These are phyloP conservation scores for Notothenia rossii DNA, from an alignment of 2,113 vertebrate genomes.

Conservation along the genomic window DNA sequence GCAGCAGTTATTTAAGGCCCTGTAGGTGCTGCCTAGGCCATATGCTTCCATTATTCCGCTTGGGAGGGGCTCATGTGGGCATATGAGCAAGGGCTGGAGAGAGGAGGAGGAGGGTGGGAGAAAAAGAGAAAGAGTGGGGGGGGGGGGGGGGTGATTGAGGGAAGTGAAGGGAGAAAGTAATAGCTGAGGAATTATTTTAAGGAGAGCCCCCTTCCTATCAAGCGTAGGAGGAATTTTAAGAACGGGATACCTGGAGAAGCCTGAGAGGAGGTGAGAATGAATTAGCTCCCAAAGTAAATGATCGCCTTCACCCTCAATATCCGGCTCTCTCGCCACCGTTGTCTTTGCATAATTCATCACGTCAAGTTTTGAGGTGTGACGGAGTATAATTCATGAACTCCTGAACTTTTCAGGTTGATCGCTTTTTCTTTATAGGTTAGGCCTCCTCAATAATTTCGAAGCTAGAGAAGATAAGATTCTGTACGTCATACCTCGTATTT, in stretches of 20 bases:
- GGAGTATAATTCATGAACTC: constrained; percentile 68
- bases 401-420: constrained; percentile 61
- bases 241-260: constrained; percentile 57
- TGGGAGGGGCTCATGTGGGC: constrained; percentile 79
- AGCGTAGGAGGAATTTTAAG: constrained; percentile 48
- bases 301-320: constrained; percentile 78
- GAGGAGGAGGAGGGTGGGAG: constrained; percentile 45
- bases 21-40: constrained; percentile 81
- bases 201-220: constrained; percentile 59
- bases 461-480: constrained; percentile 5
- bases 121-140: constrained; percentile 22
- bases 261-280: constrained; percentile 67
- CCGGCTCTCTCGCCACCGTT: constrained; percentile 63
- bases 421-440: constrained; percentile 21
- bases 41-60: constrained; percentile 83
- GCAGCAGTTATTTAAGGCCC: constrained; percentile 83
- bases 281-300: constrained; percentile 75
- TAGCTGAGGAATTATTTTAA: constrained; percentile 73
- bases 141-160: constrained; percentile 26
- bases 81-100: constrained; percentile 61
- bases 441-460: constrained; percentile 45
- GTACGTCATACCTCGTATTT: background rate
- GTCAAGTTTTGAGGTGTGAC: constrained; percentile 66
- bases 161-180: constrained; percentile 54
- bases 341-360: constrained; percentile 79